Evolutionary conservation across 2,113 vertebrate species (phyloP).

Genomic region (Poecile atricapillus): DNA sequence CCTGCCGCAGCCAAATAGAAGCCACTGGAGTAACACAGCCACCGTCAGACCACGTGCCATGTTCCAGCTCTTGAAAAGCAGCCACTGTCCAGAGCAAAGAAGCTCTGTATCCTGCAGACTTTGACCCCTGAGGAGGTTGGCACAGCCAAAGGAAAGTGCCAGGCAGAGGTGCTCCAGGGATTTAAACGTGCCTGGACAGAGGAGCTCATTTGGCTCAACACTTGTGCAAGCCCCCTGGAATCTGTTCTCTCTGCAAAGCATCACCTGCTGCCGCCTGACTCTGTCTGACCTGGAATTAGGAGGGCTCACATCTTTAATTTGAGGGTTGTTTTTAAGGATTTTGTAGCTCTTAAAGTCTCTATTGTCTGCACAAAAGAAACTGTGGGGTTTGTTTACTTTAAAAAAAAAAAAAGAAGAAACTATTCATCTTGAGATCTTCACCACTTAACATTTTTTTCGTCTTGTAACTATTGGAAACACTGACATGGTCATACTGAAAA

Average conservation of each 20-base stretch:
- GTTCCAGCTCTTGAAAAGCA: background rate
- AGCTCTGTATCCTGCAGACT: background rate
- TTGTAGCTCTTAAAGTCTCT: background rate
- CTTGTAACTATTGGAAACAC: constrained; percentile 33
- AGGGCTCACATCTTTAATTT: background rate
- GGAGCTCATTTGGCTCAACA: background rate
- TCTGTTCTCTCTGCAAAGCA: background rate
- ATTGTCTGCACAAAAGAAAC: background rate
- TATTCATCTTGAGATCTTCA: background rate
- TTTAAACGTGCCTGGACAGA: background rate
- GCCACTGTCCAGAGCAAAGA: background rate
- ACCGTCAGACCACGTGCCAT: rapidly evolving
- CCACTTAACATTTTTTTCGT: background rate
- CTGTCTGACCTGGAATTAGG: background rate
- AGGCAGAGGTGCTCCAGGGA: background rate
- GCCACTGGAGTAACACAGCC: background rate
- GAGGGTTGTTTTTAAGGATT: background rate
- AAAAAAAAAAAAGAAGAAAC: background rate
- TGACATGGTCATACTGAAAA: background rate
- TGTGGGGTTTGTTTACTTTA: background rate
- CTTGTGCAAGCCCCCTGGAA: background rate
- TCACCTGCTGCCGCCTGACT: background rate
- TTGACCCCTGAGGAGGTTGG: background rate
- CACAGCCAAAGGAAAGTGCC: background rate
- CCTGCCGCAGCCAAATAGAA: constrained; percentile 6